These are phyloP conservation scores for Tenrec ecaudatus DNA, from an alignment of 2,113 vertebrate species.

Conservation along the genomic window DNA sequence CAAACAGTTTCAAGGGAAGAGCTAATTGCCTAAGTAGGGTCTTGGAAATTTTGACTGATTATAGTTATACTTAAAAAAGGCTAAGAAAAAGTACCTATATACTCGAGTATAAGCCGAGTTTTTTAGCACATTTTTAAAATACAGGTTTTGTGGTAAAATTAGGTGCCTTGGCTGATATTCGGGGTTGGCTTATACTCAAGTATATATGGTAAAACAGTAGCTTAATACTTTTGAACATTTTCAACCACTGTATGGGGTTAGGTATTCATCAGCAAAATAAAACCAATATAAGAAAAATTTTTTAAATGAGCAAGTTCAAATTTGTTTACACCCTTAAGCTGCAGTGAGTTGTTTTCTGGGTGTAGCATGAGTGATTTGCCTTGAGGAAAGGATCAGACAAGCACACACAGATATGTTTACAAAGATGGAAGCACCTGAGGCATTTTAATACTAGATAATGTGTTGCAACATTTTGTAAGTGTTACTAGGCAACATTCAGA, in stretches of 20 bases:
- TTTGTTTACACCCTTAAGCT: slow-evolving; percentile 2
- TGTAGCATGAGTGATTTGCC: not conserved
- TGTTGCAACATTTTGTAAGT: not conserved
- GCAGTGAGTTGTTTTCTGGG: not conserved
- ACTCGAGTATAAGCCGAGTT: too few relatives aligned
- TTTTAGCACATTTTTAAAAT: too few relatives aligned
- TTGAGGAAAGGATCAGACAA: not conserved
- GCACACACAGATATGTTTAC: not conserved
- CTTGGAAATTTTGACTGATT: not conserved
- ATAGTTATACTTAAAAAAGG: not conserved
- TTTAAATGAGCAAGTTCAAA: not conserved
- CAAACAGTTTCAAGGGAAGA: not conserved
- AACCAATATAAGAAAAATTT: too few relatives aligned
- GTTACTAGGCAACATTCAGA: slow-evolving; percentile 5
- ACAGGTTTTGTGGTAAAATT: too few relatives aligned
- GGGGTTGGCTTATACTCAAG: too few relatives aligned
- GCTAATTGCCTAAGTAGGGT: not conserved
- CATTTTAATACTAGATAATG: not conserved
- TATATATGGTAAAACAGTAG: not conserved
- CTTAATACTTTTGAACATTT: not conserved
- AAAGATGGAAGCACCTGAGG: not conserved
- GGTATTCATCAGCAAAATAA: not conserved
- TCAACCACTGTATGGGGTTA: not conserved
- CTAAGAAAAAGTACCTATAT: not conserved
- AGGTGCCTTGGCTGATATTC: too few relatives aligned